Percentiles rank a stretch among this genome's conserved stretches.
phyloP scores from a whole-genome alignment of 2,888 invertebrate species.

The Heliconius sara region DNA sequence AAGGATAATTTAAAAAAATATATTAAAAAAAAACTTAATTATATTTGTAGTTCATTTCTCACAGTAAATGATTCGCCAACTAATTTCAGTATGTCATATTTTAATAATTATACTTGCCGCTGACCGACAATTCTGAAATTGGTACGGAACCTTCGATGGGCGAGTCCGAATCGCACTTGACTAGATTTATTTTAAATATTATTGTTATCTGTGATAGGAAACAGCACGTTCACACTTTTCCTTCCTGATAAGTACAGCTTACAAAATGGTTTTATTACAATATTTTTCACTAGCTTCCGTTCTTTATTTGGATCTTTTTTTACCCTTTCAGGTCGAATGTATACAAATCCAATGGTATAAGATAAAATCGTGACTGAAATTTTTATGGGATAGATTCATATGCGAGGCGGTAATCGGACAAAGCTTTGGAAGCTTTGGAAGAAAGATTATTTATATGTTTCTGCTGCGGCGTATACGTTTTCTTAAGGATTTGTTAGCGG shows the following conservation, averaged over 20 bases:
- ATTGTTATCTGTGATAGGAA: not conserved
- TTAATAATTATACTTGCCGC: too few species aligned
- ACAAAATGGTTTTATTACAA: conserved; percentile 21
- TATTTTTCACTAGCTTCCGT: conserved; percentile 24
- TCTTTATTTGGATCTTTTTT: conserved; percentile 39
- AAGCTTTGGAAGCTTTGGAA: conserved; percentile 14
- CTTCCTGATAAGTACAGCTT: conserved; percentile 14
- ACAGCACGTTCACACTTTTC: not conserved
- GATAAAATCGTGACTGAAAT: conserved; percentile 38
- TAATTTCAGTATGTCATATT: too few species aligned
- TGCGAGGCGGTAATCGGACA: conserved; percentile 19
- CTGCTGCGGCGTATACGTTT: conserved; percentile 6
- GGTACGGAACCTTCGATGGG: too few species aligned
- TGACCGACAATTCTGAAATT: too few species aligned
- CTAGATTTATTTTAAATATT: too few species aligned
- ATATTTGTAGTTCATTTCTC: too few species aligned
- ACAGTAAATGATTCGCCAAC: too few species aligned
- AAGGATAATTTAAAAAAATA: too few species aligned
- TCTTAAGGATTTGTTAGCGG: conserved; percentile 7
- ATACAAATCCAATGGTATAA: conserved; percentile 44
- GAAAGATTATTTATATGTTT: conserved; percentile 25
- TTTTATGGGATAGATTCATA: conserved; percentile 18
- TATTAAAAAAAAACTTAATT: too few species aligned
- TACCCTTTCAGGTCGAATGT: conserved; percentile 43
- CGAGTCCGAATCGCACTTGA: too few species aligned